These are phyloP conservation scores for Drosophila tropicalis DNA, from an alignment of 1,140 invertebrate species.

Conservation along the genomic window DNA sequence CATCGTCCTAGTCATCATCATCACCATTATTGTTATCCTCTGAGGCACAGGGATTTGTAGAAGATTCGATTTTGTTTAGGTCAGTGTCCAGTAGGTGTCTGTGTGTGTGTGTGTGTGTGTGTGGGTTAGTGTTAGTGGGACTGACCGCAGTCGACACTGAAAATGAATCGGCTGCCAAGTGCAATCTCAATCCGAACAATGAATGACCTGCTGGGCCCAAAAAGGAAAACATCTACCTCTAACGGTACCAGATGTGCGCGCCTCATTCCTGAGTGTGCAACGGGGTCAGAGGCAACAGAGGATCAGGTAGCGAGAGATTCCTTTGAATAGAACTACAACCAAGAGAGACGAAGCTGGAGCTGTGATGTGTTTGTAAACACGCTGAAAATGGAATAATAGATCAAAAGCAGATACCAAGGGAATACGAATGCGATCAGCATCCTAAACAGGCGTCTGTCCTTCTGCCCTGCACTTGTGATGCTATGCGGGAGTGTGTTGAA, in stretches of 20 bases:
- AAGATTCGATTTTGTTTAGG: slow-evolving; percentile 45
- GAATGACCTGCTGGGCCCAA: slow-evolving; percentile 51
- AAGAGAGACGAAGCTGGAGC: slow-evolving; percentile 24
- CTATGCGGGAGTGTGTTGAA: slow-evolving; percentile 19
- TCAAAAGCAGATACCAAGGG: slow-evolving; percentile 60
- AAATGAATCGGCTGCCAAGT: slow-evolving; percentile 75
- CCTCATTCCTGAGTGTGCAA: background rate
- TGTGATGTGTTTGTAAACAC: slow-evolving; percentile 80
- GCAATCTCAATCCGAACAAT: slow-evolving; percentile 37
- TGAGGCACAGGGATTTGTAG: slow-evolving; percentile 17
- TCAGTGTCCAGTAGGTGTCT: slow-evolving; percentile 52
- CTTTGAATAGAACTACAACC: background rate
- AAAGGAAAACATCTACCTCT: slow-evolving; percentile 10
- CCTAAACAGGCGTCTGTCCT: slow-evolving; percentile 16
- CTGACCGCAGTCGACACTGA: slow-evolving; percentile 71
- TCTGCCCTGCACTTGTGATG: slow-evolving; percentile 45
- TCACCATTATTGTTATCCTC: slow-evolving; percentile 16
- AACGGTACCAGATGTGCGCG: slow-evolving; percentile 71
- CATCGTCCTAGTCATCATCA: slow-evolving; percentile 35
- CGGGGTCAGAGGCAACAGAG: slow-evolving; percentile 10
- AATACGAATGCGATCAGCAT: slow-evolving; percentile 21
- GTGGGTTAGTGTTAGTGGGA: slow-evolving; percentile 25
- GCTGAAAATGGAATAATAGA: slow-evolving; percentile 75
- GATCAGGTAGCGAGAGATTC: background rate
- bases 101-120: slow-evolving; percentile 16